Conservation (phyloP, 2,888 invertebrate genomes). For the Lypha dubia region DNA sequence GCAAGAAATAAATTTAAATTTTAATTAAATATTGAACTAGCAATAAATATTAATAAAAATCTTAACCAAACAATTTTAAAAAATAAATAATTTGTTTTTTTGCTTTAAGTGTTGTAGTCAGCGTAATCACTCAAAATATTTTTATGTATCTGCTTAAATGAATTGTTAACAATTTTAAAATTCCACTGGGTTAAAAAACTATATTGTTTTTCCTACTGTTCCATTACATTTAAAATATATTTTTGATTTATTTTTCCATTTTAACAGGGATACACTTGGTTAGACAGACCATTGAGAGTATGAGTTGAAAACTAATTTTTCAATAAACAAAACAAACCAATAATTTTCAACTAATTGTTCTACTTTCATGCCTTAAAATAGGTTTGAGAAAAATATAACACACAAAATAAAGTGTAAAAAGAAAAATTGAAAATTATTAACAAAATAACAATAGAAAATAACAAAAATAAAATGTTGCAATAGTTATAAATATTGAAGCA, state of each 20-base stretch:
- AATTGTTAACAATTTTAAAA: conserved; percentile 15
- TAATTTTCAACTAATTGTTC: conserved; percentile 56
- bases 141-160: background rate
- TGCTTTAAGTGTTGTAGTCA: background rate
- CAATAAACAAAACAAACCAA: conserved; percentile 12
- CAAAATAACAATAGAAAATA: conserved; percentile 9
- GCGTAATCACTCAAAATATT: background rate
- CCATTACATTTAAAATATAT: background rate
- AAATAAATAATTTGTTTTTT: background rate
- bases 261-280: conserved; percentile 35
- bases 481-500: conserved; percentile 70
- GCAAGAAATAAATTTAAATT: too few relatives aligned
- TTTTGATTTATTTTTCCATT: background rate
- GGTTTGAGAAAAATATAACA: conserved; percentile 18
- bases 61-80: too few relatives aligned
- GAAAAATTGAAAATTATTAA: conserved; percentile 23
- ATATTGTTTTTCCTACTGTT: conserved; percentile 10
- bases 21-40: too few relatives aligned
- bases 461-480: conserved; percentile 58
- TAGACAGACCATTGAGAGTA: conserved; percentile 7
- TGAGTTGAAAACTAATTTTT: background rate
- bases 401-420: conserved; percentile 12
- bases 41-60: too few relatives aligned
- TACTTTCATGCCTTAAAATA: conserved; percentile 50
- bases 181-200: conserved; percentile 27